These are phyloP conservation scores for Oligia fasciuncula DNA, from an alignment of 2,888 invertebrate genomes.

Conservation along the genomic window DNA sequence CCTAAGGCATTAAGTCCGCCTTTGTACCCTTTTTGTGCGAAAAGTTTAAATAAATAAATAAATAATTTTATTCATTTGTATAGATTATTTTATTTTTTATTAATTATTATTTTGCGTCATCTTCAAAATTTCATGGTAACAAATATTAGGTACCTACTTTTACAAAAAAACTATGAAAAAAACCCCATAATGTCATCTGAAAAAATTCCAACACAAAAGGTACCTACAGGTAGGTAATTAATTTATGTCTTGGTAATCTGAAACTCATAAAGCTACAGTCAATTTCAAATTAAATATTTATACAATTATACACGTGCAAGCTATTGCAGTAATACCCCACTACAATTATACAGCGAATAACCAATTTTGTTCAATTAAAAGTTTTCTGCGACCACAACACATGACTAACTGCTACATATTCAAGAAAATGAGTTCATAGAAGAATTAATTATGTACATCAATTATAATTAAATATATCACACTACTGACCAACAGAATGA, in stretches of 20 bases:
- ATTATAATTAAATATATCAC: slow-evolving; percentile 46
- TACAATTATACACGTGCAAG: slow-evolving; percentile 44
- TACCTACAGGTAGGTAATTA: not conserved
- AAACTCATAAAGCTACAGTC: not conserved
- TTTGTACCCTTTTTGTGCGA: too few species aligned
- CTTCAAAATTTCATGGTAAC: not conserved
- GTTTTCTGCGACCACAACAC: slow-evolving; percentile 48
- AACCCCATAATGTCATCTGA: not conserved
- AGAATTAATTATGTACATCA: slow-evolving; percentile 40
- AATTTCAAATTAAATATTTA: slow-evolving; percentile 6
- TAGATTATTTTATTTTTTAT: too few species aligned
- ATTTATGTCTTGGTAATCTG: not conserved
- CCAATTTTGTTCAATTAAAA: slow-evolving; percentile 62
- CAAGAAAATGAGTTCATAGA: slow-evolving; percentile 50
- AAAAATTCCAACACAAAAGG: not conserved
- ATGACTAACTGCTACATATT: slow-evolving; percentile 62
- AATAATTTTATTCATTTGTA: too few species aligned
- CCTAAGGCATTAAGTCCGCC: too few species aligned
- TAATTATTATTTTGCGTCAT: not conserved
- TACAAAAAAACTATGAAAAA: not conserved
- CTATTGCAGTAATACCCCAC: slow-evolving; percentile 23
- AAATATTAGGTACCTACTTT: not conserved
- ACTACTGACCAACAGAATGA: slow-evolving; percentile 37
- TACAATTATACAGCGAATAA: slow-evolving; percentile 37
- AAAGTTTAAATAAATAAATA: too few species aligned